These are phyloP conservation scores for Melinopterus prodromus DNA, from an alignment of 2,888 invertebrate species.

Conservation along the genomic window DNA sequence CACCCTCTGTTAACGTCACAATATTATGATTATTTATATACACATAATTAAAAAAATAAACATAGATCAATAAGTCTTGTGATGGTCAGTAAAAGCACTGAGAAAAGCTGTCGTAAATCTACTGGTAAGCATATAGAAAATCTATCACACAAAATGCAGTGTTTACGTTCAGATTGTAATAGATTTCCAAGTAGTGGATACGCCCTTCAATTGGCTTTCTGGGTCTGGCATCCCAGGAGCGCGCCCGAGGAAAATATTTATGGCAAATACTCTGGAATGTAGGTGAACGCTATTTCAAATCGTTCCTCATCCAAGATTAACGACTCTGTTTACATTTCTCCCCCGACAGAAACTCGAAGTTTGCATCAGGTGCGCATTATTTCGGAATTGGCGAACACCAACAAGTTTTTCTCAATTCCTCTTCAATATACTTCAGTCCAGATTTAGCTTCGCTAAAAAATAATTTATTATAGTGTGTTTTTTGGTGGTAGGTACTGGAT, in stretches of 20 bases:
- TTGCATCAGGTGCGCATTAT: background rate
- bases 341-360: background rate
- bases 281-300: constrained; percentile 4
- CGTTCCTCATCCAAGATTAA: background rate
- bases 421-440: background rate
- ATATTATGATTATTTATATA: too few species aligned
- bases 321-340: constrained; percentile 4
- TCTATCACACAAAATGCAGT: background rate
- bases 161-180: background rate
- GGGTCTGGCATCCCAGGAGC: background rate
- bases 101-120: background rate
- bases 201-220: background rate
- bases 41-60: too few species aligned
- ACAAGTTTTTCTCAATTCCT: background rate
- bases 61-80: too few species aligned
- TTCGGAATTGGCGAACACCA: background rate
- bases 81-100: too few species aligned
- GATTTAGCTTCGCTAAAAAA: too few species aligned
- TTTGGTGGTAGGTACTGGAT: background rate
- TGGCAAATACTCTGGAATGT: background rate
- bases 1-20: too few species aligned
- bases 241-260: background rate
- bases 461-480: too few species aligned
- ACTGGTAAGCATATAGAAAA: background rate
- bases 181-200: background rate